Conservation (phyloP, 2,113 vertebrate species). For the Malaclemys terrapin region DNA sequence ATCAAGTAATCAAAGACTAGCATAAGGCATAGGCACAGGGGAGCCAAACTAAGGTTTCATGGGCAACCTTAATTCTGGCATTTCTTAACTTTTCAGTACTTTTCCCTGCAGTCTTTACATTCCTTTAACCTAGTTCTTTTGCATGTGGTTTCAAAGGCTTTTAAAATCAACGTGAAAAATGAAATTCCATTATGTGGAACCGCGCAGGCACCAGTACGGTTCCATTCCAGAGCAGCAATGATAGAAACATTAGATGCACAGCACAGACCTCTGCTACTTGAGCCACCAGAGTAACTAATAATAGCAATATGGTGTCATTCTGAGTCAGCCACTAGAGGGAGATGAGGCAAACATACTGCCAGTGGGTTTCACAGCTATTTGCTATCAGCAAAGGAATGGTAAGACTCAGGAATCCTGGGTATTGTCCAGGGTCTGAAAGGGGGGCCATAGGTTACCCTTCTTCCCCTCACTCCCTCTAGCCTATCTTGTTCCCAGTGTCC, state of each 20-base stretch:
- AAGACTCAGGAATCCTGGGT: too few relatives aligned
- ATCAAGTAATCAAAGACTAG: not conserved
- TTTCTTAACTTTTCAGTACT: not conserved
- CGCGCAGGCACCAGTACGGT: not conserved
- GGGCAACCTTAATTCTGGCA: not conserved
- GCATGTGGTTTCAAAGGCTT: not conserved
- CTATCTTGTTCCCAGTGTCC: too few relatives aligned
- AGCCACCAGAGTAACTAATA: not conserved
- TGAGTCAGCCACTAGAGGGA: too few relatives aligned
- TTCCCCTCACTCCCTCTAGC: too few relatives aligned
- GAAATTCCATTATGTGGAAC: not conserved
- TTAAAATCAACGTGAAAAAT: not conserved
- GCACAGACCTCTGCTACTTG: not conserved
- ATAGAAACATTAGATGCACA: fast-evolving
- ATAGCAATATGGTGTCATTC: not conserved
- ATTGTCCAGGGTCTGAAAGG: too few relatives aligned
- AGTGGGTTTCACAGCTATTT: too few relatives aligned
- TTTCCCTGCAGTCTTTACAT: not conserved
- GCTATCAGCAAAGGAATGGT: too few relatives aligned
- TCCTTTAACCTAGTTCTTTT: not conserved
- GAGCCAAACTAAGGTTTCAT: not conserved
- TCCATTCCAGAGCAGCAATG: not conserved
- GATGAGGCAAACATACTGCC: too few relatives aligned
- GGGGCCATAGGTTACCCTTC: too few relatives aligned
- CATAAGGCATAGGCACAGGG: not conserved